Percentiles rank a stretch among this genome's conserved stretches.
Conservation (phyloP, 53 echinoderm and acorn worm species). For the Stichopus horrens region DNA sequence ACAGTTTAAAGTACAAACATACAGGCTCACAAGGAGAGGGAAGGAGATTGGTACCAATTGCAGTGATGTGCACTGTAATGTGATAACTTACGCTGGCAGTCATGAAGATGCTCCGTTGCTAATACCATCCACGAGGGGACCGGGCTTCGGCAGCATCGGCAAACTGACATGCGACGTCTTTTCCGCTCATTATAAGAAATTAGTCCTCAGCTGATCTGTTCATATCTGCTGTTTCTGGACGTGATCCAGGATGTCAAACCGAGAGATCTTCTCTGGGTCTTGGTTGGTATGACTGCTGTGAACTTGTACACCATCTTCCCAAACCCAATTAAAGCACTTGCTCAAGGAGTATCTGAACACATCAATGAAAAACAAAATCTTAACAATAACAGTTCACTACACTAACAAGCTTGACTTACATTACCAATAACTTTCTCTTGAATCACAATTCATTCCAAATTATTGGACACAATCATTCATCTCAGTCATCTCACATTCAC, state of each 20-base stretch:
- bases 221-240: constrained; percentile 60
- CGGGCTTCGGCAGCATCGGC: no score
- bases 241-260: constrained; percentile 66
- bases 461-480: neutral
- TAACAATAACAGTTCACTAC: neutral
- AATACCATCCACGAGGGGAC: no score
- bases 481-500: no score
- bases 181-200: neutral
- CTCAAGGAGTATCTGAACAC: constrained; percentile 66
- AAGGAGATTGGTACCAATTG: no score
- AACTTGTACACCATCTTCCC: constrained; percentile 90
- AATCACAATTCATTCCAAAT: neutral
- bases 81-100: no score
- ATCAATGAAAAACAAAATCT: neutral
- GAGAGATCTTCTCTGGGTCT: constrained; percentile 70
- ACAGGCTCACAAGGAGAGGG: no score
- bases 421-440: neutral
- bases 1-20: no score
- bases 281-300: constrained; percentile 64
- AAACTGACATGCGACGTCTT: neutral
- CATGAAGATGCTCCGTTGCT: no score
- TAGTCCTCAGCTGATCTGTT: neutral
- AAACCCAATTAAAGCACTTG: constrained; percentile 76
- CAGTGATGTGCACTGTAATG: no score
- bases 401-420: neutral